phyloP scores from a whole-genome alignment of 2,113 vertebrate species.

The Macrotis lagotis region DNA sequence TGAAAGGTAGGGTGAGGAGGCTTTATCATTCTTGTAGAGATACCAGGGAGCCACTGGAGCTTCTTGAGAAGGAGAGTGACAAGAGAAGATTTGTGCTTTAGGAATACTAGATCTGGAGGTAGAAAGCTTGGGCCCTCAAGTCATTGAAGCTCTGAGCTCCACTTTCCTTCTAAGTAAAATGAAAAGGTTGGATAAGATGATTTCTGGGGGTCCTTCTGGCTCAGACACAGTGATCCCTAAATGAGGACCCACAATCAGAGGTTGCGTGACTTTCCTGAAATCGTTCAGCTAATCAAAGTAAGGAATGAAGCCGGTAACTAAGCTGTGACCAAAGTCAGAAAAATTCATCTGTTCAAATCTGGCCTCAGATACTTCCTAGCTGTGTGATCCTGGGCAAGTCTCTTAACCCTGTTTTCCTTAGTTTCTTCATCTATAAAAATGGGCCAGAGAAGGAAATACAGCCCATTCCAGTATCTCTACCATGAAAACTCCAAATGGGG shows the following conservation, averaged over 20 bases:
- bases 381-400: neutral
- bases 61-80: neutral
- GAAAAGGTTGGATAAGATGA: neutral
- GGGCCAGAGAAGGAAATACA: neutral
- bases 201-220: neutral
- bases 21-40: neutral
- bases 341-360: neutral
- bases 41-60: neutral
- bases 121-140: neutral
- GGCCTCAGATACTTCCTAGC: neutral
- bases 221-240: neutral
- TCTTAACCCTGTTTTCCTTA: neutral
- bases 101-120: neutral
- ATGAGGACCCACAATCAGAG: neutral
- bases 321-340: neutral
- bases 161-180: neutral
- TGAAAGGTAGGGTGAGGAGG: neutral
- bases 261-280: neutral
- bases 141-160: neutral
- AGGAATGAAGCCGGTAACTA: neutral
- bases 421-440: neutral
- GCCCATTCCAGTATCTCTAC: neutral
- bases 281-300: neutral
- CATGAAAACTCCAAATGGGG: neutral
- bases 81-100: neutral